phyloP scores from a whole-genome alignment of 2,113 vertebrate genomes.

The Myotis lucifugus region DNA sequence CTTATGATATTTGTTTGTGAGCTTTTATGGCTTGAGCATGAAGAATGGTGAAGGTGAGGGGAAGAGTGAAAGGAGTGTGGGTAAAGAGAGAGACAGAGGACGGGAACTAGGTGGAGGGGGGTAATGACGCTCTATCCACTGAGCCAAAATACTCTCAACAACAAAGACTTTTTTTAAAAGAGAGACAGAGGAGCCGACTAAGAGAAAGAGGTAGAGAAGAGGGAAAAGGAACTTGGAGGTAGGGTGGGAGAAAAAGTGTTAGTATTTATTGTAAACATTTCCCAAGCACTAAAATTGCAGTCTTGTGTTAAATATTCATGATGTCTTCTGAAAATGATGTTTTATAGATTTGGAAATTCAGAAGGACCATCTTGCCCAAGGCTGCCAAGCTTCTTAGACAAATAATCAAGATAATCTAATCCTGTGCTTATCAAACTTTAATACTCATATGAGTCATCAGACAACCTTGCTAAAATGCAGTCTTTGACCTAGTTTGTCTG shows the following conservation, averaged over 20 bases:
- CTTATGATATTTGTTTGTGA: not conserved
- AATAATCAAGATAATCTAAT: slow-evolving; percentile 22
- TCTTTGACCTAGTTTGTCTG: not conserved
- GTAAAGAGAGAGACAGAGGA: not conserved
- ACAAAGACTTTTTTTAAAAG: no score
- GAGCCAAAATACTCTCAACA: no score
- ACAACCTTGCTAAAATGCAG: not conserved
- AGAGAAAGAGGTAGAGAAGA: not conserved
- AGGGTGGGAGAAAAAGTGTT: not conserved
- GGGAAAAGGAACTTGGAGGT: not conserved
- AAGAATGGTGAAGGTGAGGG: not conserved
- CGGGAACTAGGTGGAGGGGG: no score
- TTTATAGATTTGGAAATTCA: not conserved
- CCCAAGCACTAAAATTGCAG: not conserved
- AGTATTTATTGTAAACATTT: not conserved
- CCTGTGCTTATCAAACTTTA: not conserved
- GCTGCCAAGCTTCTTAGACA: not conserved
- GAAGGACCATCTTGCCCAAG: not conserved
- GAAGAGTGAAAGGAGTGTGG: not conserved
- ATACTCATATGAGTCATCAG: not conserved
- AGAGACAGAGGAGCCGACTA: not conserved
- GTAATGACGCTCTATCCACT: no score
- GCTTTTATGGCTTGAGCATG: not conserved
- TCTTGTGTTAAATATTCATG: not conserved
- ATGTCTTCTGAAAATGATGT: not conserved